Conservation (phyloP, 2,113 vertebrate genomes). For the Campylomormyrus tamandua region DNA sequence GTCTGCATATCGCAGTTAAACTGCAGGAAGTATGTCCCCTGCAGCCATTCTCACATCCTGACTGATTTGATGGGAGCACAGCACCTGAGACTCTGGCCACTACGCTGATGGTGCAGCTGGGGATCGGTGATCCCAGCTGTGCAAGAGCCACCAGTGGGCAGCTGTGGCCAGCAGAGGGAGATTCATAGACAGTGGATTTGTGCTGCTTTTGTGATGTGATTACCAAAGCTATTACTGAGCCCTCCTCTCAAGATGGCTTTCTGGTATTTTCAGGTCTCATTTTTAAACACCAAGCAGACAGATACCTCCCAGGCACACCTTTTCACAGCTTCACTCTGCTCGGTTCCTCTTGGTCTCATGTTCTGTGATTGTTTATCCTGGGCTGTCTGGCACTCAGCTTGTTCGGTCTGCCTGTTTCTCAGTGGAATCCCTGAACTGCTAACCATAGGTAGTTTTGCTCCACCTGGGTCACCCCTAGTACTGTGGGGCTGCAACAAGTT, state of each 20-base stretch:
- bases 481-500: constrained; percentile 18
- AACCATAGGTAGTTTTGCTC: neutral
- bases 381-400: neutral
- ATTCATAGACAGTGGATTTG: neutral
- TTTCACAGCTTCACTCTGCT: neutral
- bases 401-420: neutral
- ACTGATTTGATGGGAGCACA: neutral
- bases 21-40: neutral
- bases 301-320: neutral
- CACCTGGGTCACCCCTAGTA: neutral
- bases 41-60: neutral
- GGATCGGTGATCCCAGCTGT: neutral
- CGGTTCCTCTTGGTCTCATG: neutral
- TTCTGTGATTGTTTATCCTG: neutral
- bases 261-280: neutral
- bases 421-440: neutral
- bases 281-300: neutral
- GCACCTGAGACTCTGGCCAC: neutral
- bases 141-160: neutral
- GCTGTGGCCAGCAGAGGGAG: neutral
- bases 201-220: neutral
- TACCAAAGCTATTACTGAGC: neutral
- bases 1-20: neutral
- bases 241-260: neutral
- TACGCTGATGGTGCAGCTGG: neutral